These are phyloP conservation scores for Cyrtorhinus lividipennis DNA, from an alignment of 1,140 invertebrate genomes.

Conservation along the genomic window DNA sequence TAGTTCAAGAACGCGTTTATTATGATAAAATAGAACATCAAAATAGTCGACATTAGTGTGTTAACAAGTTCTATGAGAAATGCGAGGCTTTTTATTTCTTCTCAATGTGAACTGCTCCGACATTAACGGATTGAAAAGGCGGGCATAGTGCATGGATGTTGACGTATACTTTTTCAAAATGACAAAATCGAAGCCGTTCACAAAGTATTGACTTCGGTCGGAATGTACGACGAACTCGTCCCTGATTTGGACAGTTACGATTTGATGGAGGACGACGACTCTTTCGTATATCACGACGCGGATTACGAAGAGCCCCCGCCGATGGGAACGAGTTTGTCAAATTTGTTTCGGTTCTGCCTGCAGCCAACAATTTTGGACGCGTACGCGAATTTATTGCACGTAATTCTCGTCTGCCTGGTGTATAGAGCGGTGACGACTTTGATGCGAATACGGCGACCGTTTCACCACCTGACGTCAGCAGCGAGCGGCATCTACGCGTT, in stretches of 20 bases:
- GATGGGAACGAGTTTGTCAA: neutral
- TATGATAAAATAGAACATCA: too few species aligned
- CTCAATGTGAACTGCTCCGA: too few species aligned
- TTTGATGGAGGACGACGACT: conserved; percentile 15
- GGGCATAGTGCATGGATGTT: too few species aligned
- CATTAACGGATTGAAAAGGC: too few species aligned
- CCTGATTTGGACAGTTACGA: conserved; percentile 15
- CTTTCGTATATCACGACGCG: conserved; percentile 4
- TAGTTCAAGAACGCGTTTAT: too few species aligned
- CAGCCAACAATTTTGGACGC: conserved; percentile 16
- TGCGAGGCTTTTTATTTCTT: too few species aligned
- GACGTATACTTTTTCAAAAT: too few species aligned
- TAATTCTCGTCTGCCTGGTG: conserved; percentile 17
- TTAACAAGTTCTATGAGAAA: too few species aligned
- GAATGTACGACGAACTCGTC: conserved; percentile 14
- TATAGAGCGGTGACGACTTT: conserved; percentile 15
- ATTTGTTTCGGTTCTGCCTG: conserved; percentile 15
- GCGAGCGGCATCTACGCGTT: conserved; percentile 16
- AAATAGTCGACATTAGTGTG: too few species aligned
- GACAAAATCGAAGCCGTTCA: too few species aligned
- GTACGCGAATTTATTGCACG: conserved; percentile 12
- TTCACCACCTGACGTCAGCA: conserved; percentile 17
- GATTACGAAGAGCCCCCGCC: neutral
- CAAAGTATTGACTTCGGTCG: too few species aligned
- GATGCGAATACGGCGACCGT: neutral